Evolutionary conservation across 1,140 invertebrate genomes (phyloP), one percentile per base, ranked within the genome.

Genomic region (Mycetomoellerius zeteki): DNA sequence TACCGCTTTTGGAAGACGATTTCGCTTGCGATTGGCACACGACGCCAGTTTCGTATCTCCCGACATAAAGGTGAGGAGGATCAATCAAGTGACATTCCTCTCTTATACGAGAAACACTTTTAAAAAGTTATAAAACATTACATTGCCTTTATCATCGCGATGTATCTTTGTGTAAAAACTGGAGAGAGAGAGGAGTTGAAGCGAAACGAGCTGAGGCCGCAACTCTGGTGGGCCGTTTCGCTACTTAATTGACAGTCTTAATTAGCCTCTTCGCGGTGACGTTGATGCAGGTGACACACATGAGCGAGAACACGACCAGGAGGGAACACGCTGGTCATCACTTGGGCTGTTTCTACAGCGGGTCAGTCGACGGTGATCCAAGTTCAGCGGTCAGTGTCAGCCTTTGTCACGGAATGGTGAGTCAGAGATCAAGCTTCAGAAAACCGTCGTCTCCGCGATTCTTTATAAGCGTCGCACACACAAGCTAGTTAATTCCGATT

Each of bases 331-430:
- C 95, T 30, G 94, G 95, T 88, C 94, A 95, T 88, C 94, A 95
- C 71, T 92, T 96, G 52, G 96, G 96, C 19, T 98, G 97, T 93
- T 97, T 97, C 92, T 98, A 98, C 92, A 96, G 96, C 33, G 97
- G 97, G 69, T 94, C 94, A 76, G 96, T 98, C 14, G 93, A 96
- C 69, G 97, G 96, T n/a, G 97, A 97, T 93, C 93, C 95, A 27
- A 92, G 95, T 82, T 97, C 97, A 12, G 94, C 94, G 37, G 97
- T 98, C 27, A 96, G 96, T 30, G 97, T 98, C 87, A 97, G 96
- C 85, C 96, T 98, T 60, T 98, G 97, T 94, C 96, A 97, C 91
- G 97, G 97, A 94, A 97, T 98, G 97, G 97, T 97, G 92, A 97
- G 96, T 96, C 56, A 60, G 54, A 84, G 50, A 82, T 84, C 56